These are phyloP conservation scores for Pteropus rufus DNA, from an alignment of 2,797 vertebrate species.

Conservation along the genomic window DNA sequence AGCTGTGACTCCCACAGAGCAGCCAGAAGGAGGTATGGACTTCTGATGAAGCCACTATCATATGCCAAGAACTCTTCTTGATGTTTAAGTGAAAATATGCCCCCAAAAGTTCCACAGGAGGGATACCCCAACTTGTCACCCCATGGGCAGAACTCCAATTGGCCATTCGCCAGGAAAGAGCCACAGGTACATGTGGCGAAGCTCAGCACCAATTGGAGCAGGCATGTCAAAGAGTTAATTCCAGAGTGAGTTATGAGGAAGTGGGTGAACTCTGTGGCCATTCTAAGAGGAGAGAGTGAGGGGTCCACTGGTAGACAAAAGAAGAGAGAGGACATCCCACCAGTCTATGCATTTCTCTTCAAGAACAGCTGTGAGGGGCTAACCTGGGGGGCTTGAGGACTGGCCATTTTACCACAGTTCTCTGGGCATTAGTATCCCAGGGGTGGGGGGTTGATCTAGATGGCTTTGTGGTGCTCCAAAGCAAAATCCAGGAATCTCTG, in stretches of 20 bases:
- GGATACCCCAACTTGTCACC: not conserved
- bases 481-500: not conserved
- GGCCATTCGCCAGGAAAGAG: not conserved
- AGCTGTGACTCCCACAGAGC: not conserved
- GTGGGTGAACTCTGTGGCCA: too few species aligned
- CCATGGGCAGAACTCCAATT: fast-evolving
- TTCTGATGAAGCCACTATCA: not conserved
- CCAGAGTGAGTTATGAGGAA: not conserved
- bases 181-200: not conserved
- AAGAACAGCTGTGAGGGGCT: not conserved
- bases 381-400: too few species aligned
- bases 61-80: not conserved
- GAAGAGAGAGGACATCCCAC: not conserved
- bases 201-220: not conserved
- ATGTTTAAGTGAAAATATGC: not conserved
- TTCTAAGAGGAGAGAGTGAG: too few species aligned
- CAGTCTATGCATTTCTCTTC: not conserved
- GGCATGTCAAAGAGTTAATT: not conserved
- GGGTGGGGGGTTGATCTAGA: not conserved
- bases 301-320: fast-evolving
- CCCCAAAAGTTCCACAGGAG: not conserved
- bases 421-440: fast-evolving
- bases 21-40: not conserved
- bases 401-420: too few species aligned
- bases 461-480: not conserved